phyloP scores from a whole-genome alignment of 2,888 invertebrate species.

The Gastrophysa polygoni region DNA sequence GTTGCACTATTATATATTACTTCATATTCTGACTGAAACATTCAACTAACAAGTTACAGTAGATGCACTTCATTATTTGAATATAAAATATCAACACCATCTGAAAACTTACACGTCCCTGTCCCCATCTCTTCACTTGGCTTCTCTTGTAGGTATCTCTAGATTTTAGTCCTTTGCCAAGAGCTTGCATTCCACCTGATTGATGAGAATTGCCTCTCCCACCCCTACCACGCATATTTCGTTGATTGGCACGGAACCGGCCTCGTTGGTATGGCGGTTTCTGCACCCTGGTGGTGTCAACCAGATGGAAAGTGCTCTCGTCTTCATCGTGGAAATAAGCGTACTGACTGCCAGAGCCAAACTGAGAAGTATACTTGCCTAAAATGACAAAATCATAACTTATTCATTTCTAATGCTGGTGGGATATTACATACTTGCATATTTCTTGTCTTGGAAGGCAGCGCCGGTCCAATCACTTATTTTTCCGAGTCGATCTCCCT shows the following conservation, averaged over 20 bases:
- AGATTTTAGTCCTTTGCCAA: conserved; percentile 82
- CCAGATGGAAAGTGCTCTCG: conserved; percentile 97
- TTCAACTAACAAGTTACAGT: too few relatives aligned
- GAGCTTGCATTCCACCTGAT: conserved; percentile 78
- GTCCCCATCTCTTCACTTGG: conserved; percentile 86
- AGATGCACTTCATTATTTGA: too few relatives aligned
- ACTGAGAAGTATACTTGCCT: conserved; percentile 92
- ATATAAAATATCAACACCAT: too few relatives aligned
- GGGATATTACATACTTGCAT: conserved; percentile 73
- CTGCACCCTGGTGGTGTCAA: conserved; percentile 89
- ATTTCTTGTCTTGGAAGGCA: conserved; percentile 90
- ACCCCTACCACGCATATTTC: conserved; percentile 72
- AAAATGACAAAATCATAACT: conserved; percentile 32
- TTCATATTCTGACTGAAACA: too few relatives aligned
- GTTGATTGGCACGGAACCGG: conserved; percentile 80
- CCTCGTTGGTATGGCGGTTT: conserved; percentile 94
- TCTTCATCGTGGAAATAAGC: conserved; percentile 99
- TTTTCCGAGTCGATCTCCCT: conserved; percentile 97
- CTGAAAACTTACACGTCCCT: conserved; percentile 62
- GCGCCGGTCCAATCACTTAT: conserved; percentile 99
- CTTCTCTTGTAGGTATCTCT: conserved; percentile 76
- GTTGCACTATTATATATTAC: too few relatives aligned
- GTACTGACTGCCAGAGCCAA: conserved; percentile 95
- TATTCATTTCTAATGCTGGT: neutral
- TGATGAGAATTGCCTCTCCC: conserved; percentile 69